Percentiles rank a stretch among this genome's conserved stretches.
These are phyloP conservation scores for Xylocampa areola DNA, from an alignment of 2,888 invertebrate species.

Conservation along the genomic window DNA sequence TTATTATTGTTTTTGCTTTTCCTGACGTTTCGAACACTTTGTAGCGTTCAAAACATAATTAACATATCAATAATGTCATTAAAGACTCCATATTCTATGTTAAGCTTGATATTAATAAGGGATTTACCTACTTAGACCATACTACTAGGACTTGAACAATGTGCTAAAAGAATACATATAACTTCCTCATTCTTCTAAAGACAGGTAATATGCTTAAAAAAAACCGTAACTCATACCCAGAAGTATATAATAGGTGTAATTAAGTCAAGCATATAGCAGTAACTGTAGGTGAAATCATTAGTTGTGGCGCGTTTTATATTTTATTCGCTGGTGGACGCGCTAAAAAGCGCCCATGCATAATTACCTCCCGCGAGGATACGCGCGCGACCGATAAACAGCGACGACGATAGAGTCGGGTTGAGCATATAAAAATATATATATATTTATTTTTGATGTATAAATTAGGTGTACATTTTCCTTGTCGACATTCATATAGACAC, in stretches of 20 bases:
- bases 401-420: constrained; percentile 59
- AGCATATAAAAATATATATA: constrained; percentile 17
- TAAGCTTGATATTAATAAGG: no score
- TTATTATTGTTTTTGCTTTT: no score
- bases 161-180: no score
- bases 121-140: no score
- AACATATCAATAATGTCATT: no score
- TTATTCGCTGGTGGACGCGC: constrained; percentile 85
- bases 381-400: constrained; percentile 69
- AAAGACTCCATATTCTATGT: no score
- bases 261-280: constrained; percentile 56
- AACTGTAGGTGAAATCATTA: constrained; percentile 79
- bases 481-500: no score
- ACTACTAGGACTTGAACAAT: no score
- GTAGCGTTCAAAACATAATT: no score
- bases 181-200: no score
- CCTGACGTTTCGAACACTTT: no score
- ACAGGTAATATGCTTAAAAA: not conserved
- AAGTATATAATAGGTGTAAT: constrained; percentile 40
- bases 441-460: not conserved
- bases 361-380: constrained; percentile 85
- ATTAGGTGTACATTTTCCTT: no score
- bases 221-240: constrained; percentile 10
- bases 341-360: constrained; percentile 89
- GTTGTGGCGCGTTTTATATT: constrained; percentile 85